A percentile compares a stretch with the other conserved stretches of the same genome.
These are phyloP conservation scores for Drosophila cracens DNA, from an alignment of 2,888 invertebrate species.

Conservation along the genomic window DNA sequence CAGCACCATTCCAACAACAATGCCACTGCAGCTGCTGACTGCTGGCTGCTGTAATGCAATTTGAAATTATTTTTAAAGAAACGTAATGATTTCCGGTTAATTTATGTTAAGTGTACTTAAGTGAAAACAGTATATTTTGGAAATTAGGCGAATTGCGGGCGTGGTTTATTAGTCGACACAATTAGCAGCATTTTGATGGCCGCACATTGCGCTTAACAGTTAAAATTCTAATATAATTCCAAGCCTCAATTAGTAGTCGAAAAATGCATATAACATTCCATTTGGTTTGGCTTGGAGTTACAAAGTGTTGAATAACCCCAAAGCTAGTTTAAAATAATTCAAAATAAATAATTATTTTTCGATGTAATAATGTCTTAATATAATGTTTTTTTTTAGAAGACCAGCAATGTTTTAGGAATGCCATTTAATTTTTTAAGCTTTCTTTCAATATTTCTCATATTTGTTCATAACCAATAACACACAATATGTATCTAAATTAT, in stretches of 20 bases:
- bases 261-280: not conserved
- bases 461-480: fast-evolving
- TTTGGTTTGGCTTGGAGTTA: not conserved
- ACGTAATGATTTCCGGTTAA: conserved; percentile 72
- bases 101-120: conserved; percentile 80
- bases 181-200: conserved; percentile 59
- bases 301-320: no score
- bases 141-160: conserved; percentile 65
- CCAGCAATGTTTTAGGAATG: not conserved
- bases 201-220: conserved; percentile 19
- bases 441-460: not conserved
- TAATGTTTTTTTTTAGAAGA: not conserved
- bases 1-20: not conserved
- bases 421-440: not conserved
- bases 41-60: conserved; percentile 50
- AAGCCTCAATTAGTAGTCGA: conserved; percentile 27
- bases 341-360: not conserved
- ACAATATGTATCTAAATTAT: not conserved
- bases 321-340: not conserved
- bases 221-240: conserved; percentile 29
- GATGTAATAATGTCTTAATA: not conserved
- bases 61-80: conserved; percentile 75
- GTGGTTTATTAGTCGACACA: conserved; percentile 57
- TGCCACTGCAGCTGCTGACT: not conserved
- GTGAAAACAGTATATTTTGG: conserved; percentile 70